Evolutionary conservation across 2,113 vertebrate genomes (phyloP).

Genomic region (Zingel zingel): DNA sequence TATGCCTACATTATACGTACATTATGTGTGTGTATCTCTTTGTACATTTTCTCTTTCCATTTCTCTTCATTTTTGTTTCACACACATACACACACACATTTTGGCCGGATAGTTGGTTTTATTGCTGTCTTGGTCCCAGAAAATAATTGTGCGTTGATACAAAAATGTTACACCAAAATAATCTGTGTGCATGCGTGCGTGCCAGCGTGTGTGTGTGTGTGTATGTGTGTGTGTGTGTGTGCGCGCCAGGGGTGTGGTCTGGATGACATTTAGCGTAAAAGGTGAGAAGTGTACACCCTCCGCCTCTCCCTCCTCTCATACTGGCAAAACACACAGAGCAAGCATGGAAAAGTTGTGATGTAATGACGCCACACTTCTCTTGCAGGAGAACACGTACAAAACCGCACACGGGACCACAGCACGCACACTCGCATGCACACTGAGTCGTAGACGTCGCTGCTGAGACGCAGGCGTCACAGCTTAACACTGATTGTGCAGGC

Average conservation of each 20-base stretch:
- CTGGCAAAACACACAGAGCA: slow-evolving; percentile 44
- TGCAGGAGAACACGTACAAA: slow-evolving; percentile 63
- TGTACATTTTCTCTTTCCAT: slow-evolving; percentile 56
- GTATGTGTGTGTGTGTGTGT: slow-evolving; percentile 28
- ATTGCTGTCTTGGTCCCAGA: slow-evolving; percentile 41
- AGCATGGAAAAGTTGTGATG: slow-evolving; percentile 78
- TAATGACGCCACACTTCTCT: slow-evolving; percentile 71
- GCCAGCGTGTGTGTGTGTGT: slow-evolving; percentile 27
- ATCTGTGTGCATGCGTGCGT: slow-evolving; percentile 15
- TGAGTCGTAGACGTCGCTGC: slow-evolving; percentile 21
- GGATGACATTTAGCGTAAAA: slow-evolving; percentile 76
- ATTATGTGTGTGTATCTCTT: slow-evolving; percentile 32
- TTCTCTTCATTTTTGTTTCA: slow-evolving; percentile 47
- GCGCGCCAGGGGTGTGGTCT: slow-evolving; percentile 68
- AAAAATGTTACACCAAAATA: slow-evolving; percentile 23
- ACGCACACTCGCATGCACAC: slow-evolving; percentile 7
- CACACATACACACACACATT: slow-evolving; percentile 34
- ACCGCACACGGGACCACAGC: slow-evolving; percentile 23
- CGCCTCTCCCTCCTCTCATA: slow-evolving; percentile 11
- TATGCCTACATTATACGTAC: slow-evolving; percentile 1
- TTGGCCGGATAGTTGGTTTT: slow-evolving; percentile 43
- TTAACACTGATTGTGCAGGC: slow-evolving; percentile 46
- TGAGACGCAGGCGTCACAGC: slow-evolving; percentile 44
- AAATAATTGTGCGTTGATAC: slow-evolving; percentile 1
- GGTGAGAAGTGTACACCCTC: slow-evolving; percentile 69